These are phyloP conservation scores for Sitta carolinensis DNA, from an alignment of 2,797 vertebrate species.

Conservation along the genomic window DNA sequence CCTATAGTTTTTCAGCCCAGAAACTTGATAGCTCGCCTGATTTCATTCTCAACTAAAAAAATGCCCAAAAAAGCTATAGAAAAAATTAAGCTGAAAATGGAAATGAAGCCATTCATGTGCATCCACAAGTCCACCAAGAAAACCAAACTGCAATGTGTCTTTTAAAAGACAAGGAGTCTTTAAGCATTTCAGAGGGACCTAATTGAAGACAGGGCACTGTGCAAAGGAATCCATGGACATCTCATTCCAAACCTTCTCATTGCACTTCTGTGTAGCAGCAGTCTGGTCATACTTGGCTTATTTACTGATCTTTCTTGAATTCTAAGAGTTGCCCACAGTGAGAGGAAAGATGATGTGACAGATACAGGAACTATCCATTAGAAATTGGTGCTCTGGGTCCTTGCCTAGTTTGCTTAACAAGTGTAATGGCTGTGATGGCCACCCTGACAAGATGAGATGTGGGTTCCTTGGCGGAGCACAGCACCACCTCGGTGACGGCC, in stretches of 20 bases:
- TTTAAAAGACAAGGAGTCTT: background rate
- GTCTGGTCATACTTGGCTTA: background rate
- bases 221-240: background rate
- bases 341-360: background rate
- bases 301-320: background rate
- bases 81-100: background rate
- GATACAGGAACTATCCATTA: background rate
- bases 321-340: background rate
- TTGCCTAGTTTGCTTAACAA: conserved; percentile 19
- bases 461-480: conserved; percentile 4
- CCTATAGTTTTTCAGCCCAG: background rate
- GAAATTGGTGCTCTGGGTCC: background rate
- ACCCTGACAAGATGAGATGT: background rate
- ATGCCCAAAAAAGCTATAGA: background rate
- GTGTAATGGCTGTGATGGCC: conserved; percentile 1
- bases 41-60: background rate
- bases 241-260: background rate
- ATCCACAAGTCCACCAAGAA: background rate
- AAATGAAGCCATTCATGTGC: background rate
- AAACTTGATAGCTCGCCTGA: background rate
- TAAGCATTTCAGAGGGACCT: background rate
- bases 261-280: background rate
- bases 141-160: background rate
- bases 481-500: background rate
- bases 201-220: background rate